Base-by-base conservation (phyloP, 1,140 invertebrate genomes). In the Lepidurus couesii region DNA sequence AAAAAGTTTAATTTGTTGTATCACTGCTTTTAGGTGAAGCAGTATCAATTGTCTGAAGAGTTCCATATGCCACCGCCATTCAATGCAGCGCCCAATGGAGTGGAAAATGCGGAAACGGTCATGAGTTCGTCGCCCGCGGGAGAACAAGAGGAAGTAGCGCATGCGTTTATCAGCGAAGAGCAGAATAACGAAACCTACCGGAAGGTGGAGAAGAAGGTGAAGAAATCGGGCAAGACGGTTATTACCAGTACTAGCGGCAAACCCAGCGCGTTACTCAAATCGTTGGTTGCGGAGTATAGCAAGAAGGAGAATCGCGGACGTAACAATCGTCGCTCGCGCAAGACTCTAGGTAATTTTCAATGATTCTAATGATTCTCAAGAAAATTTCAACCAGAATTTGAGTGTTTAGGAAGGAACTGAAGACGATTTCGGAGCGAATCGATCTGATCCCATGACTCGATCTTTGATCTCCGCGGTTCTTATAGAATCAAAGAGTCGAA, bases 31-130 rank as follows among this genome's bases (percentile, higher is more conserved):
- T 73, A 80, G 79, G 79, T 80, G 42, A 80, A 80, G 44, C 76
- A 80, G 44, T 80, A 80, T 44, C 76, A 79, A 34, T 11, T 80
- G 43, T 42, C 75, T n/a, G 76, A 80, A 86, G 91, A 92, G 79
- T 94, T 94, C 84, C 92, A 79, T 7, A 1, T 77, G 45, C 44
- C 74, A 13, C 78, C 78, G 16, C 24, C 42, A 0, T 74, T 42
- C 45, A 75, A 75, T 26, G 34, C 74, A 75, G 74, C 44, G 26
- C 34, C 75, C n/a, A 79, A 47, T 74, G 44, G 75, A 74, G 24
- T 21, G 78, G 73, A 16, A 75, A 65, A 11, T 16, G 7, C 53
- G 8, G 53, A 65, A 16, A n/a, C 53, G 11, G 13, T 34, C 24
- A 16, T 78, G 73, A 26, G 16, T 16, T 42, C 73, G 74, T 73